phyloP scores from a whole-genome alignment of 1,140 invertebrate genomes.

The Tetragonula clypearis region DNA sequence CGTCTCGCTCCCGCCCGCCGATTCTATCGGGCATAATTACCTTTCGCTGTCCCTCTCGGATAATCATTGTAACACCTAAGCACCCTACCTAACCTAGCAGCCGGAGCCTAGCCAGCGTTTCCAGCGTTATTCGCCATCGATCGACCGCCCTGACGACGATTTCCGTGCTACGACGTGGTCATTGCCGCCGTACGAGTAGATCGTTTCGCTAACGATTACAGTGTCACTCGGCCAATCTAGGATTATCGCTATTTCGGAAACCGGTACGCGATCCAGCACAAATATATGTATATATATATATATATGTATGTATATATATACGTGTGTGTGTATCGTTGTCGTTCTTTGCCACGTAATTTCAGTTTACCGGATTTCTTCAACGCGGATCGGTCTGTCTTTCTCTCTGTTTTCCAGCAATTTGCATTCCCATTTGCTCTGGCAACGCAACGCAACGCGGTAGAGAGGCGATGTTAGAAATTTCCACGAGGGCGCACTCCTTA shows the following conservation, averaged over 20 bases:
- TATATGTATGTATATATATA: too few species aligned
- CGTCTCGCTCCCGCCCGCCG: conserved; percentile 74
- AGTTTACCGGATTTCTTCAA: too few species aligned
- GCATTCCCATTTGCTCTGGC: too few species aligned
- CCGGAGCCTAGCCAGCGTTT: conserved; percentile 77
- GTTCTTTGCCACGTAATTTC: too few species aligned
- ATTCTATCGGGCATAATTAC: conserved; percentile 81
- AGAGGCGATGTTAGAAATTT: too few species aligned
- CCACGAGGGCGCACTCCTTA: too few species aligned
- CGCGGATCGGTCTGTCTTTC: too few species aligned
- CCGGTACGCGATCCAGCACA: conserved; percentile 4
- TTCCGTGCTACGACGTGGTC: conserved; percentile 70
- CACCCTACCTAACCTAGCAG: conserved; percentile 79
- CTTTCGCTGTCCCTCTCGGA: conserved; percentile 81
- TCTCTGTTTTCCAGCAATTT: too few species aligned
- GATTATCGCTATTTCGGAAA: conserved; percentile 53
- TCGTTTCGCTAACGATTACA: conserved; percentile 69
- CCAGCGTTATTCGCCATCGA: conserved; percentile 76
- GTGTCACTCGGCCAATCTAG: conserved; percentile 57
- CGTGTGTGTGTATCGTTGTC: too few species aligned
- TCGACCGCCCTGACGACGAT: conserved; percentile 68
- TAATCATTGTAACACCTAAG: conserved; percentile 83
- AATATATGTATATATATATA: too few species aligned
- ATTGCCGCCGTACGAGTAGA: conserved; percentile 61
- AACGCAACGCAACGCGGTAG: too few species aligned